Evolutionary conservation across 1,140 invertebrate genomes (phyloP), one percentile per base, ranked within the genome.

Genomic region (Procambarus clarkii): DNA sequence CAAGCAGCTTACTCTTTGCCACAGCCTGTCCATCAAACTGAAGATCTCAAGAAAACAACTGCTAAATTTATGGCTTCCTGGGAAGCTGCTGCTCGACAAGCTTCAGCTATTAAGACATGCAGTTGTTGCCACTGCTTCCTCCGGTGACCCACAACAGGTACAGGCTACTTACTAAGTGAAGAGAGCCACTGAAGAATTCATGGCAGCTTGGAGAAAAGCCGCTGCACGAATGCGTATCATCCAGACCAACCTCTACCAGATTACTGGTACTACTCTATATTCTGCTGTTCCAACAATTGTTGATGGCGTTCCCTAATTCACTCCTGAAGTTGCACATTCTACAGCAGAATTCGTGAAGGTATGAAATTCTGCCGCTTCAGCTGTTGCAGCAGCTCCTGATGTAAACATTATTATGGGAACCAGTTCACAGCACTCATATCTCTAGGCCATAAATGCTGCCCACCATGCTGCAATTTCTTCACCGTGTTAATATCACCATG

Each of bases 321-420:
- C 86, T 46, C 50, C 64, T 2, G 54, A 77, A 45, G 54, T 64
- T 7, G 77, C 79, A 48, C 9, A 80, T 18, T 78, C 86, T 0
- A 80, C 86, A 46, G 86, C 86, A 2, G 86, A 88, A 50, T 88
- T 88, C 58, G 69, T 48, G 86, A 88, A 88, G 86, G 58, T 54
- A 5, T 88, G 86, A 78, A 81, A 50, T 21, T 78, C 86, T 81
- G 86, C 88, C 44, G 88, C 88, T 44, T 76, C 86, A 60, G 86
- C 86, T 80, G 86, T 76, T 64, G 74, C 46, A 79, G 74, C 86
- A 24, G 86, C 77, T 45, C 86, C 86, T 88, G 86, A 80, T 79
- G 86, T 88, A 54, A 88, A 88, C 77, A 88, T 88, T 24, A 88
- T 88, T 80, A 88, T 88, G 86, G 86, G 86, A 64, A 48, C 74